phyloP scores from a whole-genome alignment of 2,797 vertebrate species.

The Nasua narica region DNA sequence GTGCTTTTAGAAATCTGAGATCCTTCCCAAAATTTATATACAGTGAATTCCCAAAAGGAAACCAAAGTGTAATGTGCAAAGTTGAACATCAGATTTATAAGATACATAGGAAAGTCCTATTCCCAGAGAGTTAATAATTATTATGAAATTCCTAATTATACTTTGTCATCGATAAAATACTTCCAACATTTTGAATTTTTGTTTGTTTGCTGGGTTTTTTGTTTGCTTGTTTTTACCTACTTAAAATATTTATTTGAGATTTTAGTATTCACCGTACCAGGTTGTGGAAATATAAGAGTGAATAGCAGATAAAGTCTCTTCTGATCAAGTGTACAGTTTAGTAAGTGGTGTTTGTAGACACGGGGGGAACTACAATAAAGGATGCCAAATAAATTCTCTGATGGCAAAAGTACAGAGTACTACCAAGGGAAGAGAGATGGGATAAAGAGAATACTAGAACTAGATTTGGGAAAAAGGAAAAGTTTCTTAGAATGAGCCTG shows the following conservation, averaged over 20 bases:
- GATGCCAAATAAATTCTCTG: neutral
- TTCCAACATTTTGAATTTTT: neutral
- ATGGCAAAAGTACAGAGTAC: neutral
- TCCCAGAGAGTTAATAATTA: neutral
- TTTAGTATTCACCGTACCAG: neutral
- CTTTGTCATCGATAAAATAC: neutral
- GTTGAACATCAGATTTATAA: neutral
- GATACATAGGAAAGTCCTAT: neutral
- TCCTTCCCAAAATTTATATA: neutral
- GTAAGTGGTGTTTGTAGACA: neutral
- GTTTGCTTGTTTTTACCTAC: neutral
- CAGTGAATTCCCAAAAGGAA: neutral
- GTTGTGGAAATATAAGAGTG: neutral
- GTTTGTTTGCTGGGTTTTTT: neutral
- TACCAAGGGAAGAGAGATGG: neutral
- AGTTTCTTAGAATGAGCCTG: neutral
- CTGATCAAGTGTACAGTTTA: neutral
- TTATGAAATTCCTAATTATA: neutral
- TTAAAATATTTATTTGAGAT: neutral
- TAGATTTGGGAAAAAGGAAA: neutral
- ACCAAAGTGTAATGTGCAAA: neutral
- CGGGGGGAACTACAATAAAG: neutral
- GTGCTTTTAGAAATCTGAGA: neutral
- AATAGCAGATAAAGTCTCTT: neutral
- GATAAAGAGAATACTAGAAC: neutral